Conservation (phyloP, 2,888 invertebrate species). For the Carcina quercana region DNA sequence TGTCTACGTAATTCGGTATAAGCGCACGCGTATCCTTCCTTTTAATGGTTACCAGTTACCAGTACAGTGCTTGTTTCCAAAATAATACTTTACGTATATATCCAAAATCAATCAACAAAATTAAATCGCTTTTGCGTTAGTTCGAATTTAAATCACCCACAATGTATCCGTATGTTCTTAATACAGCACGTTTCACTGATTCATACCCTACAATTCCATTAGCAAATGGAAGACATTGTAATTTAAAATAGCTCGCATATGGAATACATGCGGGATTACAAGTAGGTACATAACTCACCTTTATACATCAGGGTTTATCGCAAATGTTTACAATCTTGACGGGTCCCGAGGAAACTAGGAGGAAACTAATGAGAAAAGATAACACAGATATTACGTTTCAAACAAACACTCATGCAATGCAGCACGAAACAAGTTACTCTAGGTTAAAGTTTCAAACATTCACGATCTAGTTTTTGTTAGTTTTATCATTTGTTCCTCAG, state of each 20-base stretch:
- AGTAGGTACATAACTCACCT: constrained; percentile 37
- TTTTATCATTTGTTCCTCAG: constrained; percentile 46
- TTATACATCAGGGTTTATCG: constrained; percentile 15
- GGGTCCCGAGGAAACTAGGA: constrained; percentile 2
- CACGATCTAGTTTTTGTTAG: constrained; percentile 28
- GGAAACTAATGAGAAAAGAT: constrained; percentile 5
- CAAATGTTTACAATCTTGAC: constrained; percentile 1
- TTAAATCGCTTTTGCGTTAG: too few relatives aligned
- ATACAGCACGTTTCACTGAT: constrained; percentile 19
- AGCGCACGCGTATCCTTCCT: too few relatives aligned
- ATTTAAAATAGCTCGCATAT: constrained; percentile 1
- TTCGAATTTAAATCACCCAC: too few relatives aligned
- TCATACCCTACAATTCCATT: constrained; percentile 25
- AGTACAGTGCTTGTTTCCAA: too few relatives aligned
- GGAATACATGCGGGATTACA: constrained; percentile 2
- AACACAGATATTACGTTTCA: constrained; percentile 1
- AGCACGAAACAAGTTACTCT: constrained; percentile 28
- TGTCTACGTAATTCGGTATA: too few relatives aligned
- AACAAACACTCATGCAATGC: constrained; percentile 42
- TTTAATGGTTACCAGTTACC: too few relatives aligned
- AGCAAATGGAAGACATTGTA: constrained; percentile 21
- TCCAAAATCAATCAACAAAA: too few relatives aligned
- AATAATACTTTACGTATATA: too few relatives aligned
- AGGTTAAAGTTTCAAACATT: constrained; percentile 23
- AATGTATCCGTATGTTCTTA: constrained; percentile 19